Conservation (phyloP, 2,888 invertebrate species). For the Margaritifera margaritifera region DNA sequence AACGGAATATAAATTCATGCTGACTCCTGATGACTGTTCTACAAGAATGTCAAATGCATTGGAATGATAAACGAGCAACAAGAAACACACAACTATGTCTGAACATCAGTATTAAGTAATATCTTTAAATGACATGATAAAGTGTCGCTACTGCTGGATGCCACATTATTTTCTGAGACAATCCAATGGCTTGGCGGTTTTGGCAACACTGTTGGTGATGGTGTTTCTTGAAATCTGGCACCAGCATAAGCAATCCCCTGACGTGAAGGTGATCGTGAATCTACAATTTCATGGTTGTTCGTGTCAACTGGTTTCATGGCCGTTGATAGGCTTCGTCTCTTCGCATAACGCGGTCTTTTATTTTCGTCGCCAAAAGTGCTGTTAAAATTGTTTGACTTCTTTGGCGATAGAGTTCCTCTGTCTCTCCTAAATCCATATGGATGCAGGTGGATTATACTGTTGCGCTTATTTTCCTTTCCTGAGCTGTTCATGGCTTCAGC, state of each 20-base stretch:
- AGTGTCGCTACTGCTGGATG: slow-evolving; percentile 45
- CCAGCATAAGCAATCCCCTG: slow-evolving; percentile 76
- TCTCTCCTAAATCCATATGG: slow-evolving; percentile 18
- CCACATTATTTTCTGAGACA: slow-evolving; percentile 34
- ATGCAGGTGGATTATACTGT: slow-evolving; percentile 22
- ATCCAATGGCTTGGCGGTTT: slow-evolving; percentile 88
- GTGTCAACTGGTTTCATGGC: no score
- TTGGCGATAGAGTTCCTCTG: slow-evolving; percentile 34
- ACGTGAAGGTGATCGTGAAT: slow-evolving; percentile 35
- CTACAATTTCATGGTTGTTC: no score
- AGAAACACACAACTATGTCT: slow-evolving; percentile 24
- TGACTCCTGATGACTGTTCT: slow-evolving; percentile 39
- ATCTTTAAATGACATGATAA: slow-evolving; percentile 67
- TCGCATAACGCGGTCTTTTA: no score
- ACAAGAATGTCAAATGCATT: slow-evolving; percentile 33
- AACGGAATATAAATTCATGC: slow-evolving; percentile 37
- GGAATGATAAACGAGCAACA: slow-evolving; percentile 37
- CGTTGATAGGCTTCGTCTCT: no score
- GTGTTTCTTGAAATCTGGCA: slow-evolving; percentile 88
- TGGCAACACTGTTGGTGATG: slow-evolving; percentile 84
- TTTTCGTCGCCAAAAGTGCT: no score
- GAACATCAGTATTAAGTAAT: slow-evolving; percentile 66
- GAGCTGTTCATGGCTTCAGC: slow-evolving; percentile 39
- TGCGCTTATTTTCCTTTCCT: slow-evolving; percentile 13
- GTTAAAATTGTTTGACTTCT: neutral